A percentile compares a stretch with the other conserved stretches of the same genome.
Evolutionary conservation across 2,797 vertebrate genomes (phyloP).

Genomic region (Notolepis coatsorum): DNA sequence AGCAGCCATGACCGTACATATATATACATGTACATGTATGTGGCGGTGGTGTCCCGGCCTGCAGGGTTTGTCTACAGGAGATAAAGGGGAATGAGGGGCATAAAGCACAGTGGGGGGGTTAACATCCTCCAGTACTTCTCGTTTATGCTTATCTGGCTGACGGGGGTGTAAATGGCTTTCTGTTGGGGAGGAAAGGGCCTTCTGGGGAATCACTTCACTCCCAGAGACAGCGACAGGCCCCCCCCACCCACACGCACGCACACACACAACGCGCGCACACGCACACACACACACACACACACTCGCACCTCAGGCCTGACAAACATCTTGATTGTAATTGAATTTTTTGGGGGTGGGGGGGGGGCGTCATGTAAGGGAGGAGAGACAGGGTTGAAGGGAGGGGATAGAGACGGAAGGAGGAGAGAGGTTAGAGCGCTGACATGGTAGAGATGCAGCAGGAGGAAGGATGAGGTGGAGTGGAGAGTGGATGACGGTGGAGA

Average conservation of each 20-base stretch:
- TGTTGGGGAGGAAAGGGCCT: conserved; percentile 59
- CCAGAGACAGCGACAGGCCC: conserved; percentile 70
- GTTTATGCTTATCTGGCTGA: conserved; percentile 70
- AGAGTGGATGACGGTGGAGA: conserved; percentile 45
- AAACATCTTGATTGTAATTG: conserved; percentile 84
- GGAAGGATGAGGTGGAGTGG: conserved; percentile 62
- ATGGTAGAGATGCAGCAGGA: conserved; percentile 71
- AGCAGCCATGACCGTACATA: conserved; percentile 5
- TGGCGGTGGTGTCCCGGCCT: neutral
- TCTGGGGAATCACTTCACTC: conserved; percentile 57
- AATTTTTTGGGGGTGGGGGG: conserved; percentile 76
- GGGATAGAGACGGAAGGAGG: neutral
- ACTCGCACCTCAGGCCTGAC: conserved; percentile 63
- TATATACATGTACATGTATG: neutral
- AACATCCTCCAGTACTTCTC: conserved; percentile 59
- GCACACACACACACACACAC: conserved; percentile 22
- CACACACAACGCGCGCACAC: no score
- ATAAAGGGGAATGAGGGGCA: conserved; percentile 38
- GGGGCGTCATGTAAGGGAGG: conserved; percentile 57
- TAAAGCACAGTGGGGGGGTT: conserved; percentile 34
- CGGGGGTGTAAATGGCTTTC: conserved; percentile 75
- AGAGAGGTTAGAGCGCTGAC: conserved; percentile 43
- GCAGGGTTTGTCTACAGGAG: conserved; percentile 6
- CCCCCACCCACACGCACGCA: conserved; percentile 52
- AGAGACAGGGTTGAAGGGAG: conserved; percentile 40